Conservation (phyloP, 2,888 invertebrate species). For the Glomeris marginata region DNA sequence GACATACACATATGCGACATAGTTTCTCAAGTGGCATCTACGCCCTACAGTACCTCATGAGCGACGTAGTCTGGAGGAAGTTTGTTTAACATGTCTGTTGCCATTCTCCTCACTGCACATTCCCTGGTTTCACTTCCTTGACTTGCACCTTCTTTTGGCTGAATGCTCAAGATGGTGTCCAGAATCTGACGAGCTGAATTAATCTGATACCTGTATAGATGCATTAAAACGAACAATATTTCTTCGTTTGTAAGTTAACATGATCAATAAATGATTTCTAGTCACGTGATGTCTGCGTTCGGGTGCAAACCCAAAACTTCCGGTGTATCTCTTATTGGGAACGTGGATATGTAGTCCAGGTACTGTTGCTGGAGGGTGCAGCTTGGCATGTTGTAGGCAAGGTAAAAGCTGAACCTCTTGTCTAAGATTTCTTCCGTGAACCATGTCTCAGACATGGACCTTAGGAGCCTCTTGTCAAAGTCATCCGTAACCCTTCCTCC, state of each 20-base stretch:
- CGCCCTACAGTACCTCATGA: constrained; percentile 46
- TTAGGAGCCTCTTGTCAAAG: constrained; percentile 83
- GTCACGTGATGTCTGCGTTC: constrained; percentile 87
- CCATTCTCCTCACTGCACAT: constrained; percentile 75
- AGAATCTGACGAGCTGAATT: constrained; percentile 79
- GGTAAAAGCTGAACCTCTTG: constrained; percentile 83
- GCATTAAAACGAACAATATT: not conserved
- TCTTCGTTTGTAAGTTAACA: too few species aligned
- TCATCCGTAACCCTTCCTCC: constrained; percentile 93
- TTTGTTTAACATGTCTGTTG: constrained; percentile 82
- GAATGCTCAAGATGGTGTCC: constrained; percentile 88
- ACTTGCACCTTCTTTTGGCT: constrained; percentile 82
- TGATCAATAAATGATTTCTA: not conserved
- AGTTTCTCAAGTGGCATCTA: not conserved
- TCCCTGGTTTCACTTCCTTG: constrained; percentile 85
- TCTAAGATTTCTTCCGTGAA: constrained; percentile 78
- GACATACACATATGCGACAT: not conserved
- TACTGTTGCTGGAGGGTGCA: constrained; percentile 40
- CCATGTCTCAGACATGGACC: constrained; percentile 83
- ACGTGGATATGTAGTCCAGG: constrained; percentile 67
- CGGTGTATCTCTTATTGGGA: constrained; percentile 75
- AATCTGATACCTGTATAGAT: constrained; percentile 57
- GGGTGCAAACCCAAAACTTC: constrained; percentile 93
- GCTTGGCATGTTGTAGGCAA: constrained; percentile 79
- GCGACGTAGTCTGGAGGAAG: constrained; percentile 71